Conservation (phyloP, 2,888 invertebrate genomes). For the Caenorhabditis becei region DNA sequence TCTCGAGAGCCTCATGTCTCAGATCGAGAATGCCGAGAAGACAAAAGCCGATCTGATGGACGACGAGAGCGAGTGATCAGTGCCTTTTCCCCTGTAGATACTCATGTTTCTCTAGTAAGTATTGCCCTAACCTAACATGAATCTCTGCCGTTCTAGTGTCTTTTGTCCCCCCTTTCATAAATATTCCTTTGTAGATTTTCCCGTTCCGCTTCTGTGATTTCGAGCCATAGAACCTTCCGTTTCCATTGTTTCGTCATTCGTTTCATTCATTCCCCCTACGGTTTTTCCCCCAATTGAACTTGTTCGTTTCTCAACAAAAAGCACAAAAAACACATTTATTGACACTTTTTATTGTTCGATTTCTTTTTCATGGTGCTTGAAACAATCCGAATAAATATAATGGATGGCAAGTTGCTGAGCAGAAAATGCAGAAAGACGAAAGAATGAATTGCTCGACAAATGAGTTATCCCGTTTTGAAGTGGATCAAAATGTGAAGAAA, state of each 20-base stretch:
- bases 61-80: constrained; percentile 49
- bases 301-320: constrained; percentile 31
- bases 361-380: constrained; percentile 36
- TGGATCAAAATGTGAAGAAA: constrained; percentile 32
- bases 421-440: constrained; percentile 27
- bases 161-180: neutral
- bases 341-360: constrained; percentile 14
- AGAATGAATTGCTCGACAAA: constrained; percentile 43
- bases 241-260: constrained; percentile 35
- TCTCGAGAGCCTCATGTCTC: constrained; percentile 53
- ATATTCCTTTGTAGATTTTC: constrained; percentile 12
- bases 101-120: constrained; percentile 42
- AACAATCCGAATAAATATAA: constrained; percentile 55
- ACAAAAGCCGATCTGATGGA: constrained; percentile 58
- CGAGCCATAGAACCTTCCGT: constrained; percentile 23
- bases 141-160: constrained; percentile 44
- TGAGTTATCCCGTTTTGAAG: constrained; percentile 59
- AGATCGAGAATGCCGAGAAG: constrained; percentile 59
- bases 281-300: constrained; percentile 31
- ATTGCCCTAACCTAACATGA: constrained; percentile 49
- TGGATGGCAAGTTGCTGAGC: constrained; percentile 61
- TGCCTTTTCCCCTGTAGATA: constrained; percentile 31
- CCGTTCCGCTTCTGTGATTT: constrained; percentile 37
- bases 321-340: constrained; percentile 29
- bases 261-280: constrained; percentile 54